phyloP scores from a whole-genome alignment of 1,140 invertebrate species.

The Aphaenogaster ashmeadi region DNA sequence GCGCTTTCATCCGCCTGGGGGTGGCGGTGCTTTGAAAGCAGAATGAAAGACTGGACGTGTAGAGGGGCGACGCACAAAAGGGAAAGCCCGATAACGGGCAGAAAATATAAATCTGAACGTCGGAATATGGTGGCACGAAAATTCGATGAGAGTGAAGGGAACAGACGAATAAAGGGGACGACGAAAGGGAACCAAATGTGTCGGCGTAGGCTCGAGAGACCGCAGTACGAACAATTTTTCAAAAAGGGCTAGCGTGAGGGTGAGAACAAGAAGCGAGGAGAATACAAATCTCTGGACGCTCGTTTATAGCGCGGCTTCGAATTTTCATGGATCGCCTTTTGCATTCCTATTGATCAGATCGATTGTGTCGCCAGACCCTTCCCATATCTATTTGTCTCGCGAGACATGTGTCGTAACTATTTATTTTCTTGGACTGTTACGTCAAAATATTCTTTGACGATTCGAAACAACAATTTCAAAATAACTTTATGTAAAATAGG shows the following conservation, averaged over 20 bases:
- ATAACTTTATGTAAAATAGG: background rate
- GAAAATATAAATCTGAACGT: conserved; percentile 75
- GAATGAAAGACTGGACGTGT: conserved; percentile 66
- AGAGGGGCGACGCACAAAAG: conserved; percentile 64
- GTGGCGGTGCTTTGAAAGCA: conserved; percentile 52
- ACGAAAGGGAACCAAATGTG: background rate
- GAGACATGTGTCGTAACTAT: background rate
- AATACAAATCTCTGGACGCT: background rate
- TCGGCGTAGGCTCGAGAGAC: background rate
- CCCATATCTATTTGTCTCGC: conserved; percentile 7
- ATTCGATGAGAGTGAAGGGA: conserved; percentile 72
- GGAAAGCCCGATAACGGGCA: conserved; percentile 68
- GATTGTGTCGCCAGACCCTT: background rate
- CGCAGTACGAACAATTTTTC: conserved; percentile 26
- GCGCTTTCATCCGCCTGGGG: conserved; percentile 49
- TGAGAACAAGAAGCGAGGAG: background rate
- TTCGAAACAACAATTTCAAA: conserved; percentile 13
- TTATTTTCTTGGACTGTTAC: background rate
- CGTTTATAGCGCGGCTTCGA: background rate
- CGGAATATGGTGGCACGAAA: conserved; percentile 65
- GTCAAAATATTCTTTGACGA: background rate
- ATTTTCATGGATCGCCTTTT: conserved; percentile 3
- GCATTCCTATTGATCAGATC: conserved; percentile 39
- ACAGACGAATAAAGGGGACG: conserved; percentile 15
- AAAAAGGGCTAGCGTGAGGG: background rate